phyloP scores from a whole-genome alignment of 1,140 invertebrate species.

The Xylocopa sonorina region DNA sequence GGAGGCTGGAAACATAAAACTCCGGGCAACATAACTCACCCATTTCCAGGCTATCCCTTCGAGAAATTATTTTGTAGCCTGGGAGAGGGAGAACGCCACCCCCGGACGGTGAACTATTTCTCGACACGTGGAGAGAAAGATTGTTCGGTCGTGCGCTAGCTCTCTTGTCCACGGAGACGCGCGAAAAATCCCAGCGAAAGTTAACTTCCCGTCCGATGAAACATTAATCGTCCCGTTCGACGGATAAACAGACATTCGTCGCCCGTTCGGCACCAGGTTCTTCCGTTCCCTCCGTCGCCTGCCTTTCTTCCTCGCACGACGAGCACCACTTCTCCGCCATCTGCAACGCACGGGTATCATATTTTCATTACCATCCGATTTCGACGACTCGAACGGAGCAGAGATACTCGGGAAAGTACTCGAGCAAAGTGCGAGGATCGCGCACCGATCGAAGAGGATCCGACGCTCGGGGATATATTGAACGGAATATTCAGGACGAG shows the following conservation, averaged over 20 bases:
- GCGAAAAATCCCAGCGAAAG: conserved; percentile 31
- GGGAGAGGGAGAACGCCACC: conserved; percentile 23
- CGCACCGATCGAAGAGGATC: neutral
- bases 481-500: neutral
- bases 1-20: conserved; percentile 59
- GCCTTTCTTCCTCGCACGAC: neutral
- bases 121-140: conserved; percentile 51
- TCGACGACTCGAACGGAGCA: no score
- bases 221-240: conserved; percentile 52
- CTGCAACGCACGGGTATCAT: no score
- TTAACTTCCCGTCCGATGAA: conserved; percentile 20
- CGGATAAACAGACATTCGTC: conserved; percentile 25
- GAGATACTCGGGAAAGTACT: neutral
- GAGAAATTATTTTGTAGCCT: conserved; percentile 71
- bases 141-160: conserved; percentile 29
- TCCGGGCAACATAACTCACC: conserved; percentile 69
- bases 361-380: no score
- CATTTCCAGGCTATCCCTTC: conserved; percentile 70
- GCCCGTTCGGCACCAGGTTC: neutral
- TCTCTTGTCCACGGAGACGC: conserved; percentile 10
- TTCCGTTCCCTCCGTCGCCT: no score
- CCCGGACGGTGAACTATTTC: conserved; percentile 31
- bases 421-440: neutral
- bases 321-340: no score
- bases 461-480: neutral